Conservation (phyloP, 37 sponge, comb jelly and placozoan genomes). For the Petrosia ficiformis region DNA sequence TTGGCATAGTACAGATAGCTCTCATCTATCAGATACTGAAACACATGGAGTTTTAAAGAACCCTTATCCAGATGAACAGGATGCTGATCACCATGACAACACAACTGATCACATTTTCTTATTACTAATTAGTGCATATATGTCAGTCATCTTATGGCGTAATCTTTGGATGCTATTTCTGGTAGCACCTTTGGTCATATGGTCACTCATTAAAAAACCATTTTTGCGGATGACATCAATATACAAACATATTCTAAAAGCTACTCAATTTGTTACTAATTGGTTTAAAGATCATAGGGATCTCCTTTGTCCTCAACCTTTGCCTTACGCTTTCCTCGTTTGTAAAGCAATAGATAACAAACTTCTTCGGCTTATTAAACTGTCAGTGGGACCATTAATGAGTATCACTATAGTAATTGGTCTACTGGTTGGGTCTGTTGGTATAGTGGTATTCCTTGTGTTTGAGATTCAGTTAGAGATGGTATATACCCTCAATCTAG, state of each 20-base stretch:
- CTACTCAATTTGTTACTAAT: background rate
- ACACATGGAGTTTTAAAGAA: background rate
- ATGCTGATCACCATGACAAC: background rate
- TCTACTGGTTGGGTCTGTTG: conserved; percentile 29
- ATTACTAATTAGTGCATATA: background rate
- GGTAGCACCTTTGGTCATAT: conserved; percentile 18
- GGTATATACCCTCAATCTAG: conserved; percentile 27
- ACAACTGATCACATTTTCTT: background rate
- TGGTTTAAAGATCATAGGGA: background rate
- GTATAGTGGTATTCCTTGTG: conserved; percentile 19
- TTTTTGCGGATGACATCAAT: background rate
- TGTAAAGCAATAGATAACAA: conserved; percentile 12
- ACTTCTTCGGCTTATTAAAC: conserved; percentile 4
- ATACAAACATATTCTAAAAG: background rate
- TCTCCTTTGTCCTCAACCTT: conserved; percentile 19
- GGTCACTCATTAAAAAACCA: conserved; percentile 10
- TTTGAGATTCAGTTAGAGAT: conserved; percentile 63
- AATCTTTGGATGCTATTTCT: conserved; percentile 23
- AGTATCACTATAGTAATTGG: conserved; percentile 39
- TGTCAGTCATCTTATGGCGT: background rate
- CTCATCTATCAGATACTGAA: background rate
- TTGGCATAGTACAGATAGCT: background rate
- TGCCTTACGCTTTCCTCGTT: conserved; percentile 16
- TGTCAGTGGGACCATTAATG: conserved; percentile 21
- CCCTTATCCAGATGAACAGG: background rate